Evolutionary conservation across 2,113 vertebrate species (phyloP).

Genomic region (Condylura cristata): DNA sequence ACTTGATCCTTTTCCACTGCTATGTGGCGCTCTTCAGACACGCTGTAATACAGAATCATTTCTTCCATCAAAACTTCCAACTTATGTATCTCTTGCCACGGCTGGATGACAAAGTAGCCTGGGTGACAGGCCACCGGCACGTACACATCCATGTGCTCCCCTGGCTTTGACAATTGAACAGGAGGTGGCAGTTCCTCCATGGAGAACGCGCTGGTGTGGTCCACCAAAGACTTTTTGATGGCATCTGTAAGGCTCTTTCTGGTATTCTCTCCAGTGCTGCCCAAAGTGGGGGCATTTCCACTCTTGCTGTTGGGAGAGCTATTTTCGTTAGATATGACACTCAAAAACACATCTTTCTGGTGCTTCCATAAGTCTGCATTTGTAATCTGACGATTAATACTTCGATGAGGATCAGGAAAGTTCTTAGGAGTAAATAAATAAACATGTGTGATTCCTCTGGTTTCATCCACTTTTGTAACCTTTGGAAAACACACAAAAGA

Average conservation of each 20-base stretch:
- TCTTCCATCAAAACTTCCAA: constrained; percentile 95
- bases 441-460: constrained; percentile 85
- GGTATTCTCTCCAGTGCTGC: neutral
- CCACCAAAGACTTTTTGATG: constrained; percentile 32
- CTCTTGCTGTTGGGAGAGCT: constrained; percentile 40
- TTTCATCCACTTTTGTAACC: constrained; percentile 89
- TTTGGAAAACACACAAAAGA: constrained; percentile 81
- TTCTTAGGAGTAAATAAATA: constrained; percentile 90
- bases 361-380: constrained; percentile 91
- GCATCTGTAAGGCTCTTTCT: constrained; percentile 70
- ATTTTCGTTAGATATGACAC: constrained; percentile 73
- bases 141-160: constrained; percentile 93
- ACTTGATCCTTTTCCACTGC: constrained; percentile 89
- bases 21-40: constrained; percentile 82
- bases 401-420: constrained; percentile 84
- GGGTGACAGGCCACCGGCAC: constrained; percentile 95
- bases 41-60: constrained; percentile 95
- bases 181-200: constrained; percentile 84
- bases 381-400: constrained; percentile 91
- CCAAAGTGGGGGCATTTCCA: neutral
- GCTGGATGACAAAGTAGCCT: constrained; percentile 95
- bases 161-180: constrained; percentile 87
- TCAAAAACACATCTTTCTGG: constrained; percentile 94
- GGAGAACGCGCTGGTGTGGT: constrained; percentile 62
- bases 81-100: constrained; percentile 94